These are phyloP conservation scores for Drosophila setifemur DNA, from an alignment of 1,140 invertebrate species.

Conservation along the genomic window DNA sequence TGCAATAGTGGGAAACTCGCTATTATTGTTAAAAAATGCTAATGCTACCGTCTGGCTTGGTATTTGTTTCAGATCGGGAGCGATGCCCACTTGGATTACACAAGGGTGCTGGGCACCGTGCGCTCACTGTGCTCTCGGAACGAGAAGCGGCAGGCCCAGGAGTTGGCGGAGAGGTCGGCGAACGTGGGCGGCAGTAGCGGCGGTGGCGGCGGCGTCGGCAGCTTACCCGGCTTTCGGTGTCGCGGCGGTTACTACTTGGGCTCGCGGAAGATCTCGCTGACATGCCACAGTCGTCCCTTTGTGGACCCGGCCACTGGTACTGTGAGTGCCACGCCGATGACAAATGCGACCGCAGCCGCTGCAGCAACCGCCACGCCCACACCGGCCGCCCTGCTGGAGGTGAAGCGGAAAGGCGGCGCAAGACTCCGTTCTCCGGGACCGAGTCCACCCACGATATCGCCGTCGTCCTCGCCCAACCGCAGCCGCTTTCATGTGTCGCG, in stretches of 20 bases:
- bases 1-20: neutral
- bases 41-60: neutral
- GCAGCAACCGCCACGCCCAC: conserved; percentile 63
- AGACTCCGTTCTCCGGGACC: conserved; percentile 87
- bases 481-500: conserved; percentile 85
- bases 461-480: conserved; percentile 86
- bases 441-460: conserved; percentile 87
- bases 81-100: conserved; percentile 83
- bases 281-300: conserved; percentile 81
- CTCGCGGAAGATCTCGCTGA: conserved; percentile 86
- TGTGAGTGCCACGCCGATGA: conserved; percentile 24
- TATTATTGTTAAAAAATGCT: neutral
- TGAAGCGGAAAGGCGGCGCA: conserved; percentile 83
- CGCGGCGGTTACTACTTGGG: conserved; percentile 83
- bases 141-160: conserved; percentile 81
- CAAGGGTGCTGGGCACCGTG: conserved; percentile 83
- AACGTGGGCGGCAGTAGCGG: conserved; percentile 66
- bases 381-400: conserved; percentile 76
- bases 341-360: conserved; percentile 41
- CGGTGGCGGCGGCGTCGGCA: conserved; percentile 14
- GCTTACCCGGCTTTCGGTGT: conserved; percentile 49
- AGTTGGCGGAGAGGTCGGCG: conserved; percentile 74
- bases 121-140: conserved; percentile 83
- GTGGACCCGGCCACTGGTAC: conserved; percentile 65
- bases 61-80: conserved; percentile 68